Base-by-base conservation (phyloP, 2,888 invertebrate species). In the Melitaea athalia region DNA sequence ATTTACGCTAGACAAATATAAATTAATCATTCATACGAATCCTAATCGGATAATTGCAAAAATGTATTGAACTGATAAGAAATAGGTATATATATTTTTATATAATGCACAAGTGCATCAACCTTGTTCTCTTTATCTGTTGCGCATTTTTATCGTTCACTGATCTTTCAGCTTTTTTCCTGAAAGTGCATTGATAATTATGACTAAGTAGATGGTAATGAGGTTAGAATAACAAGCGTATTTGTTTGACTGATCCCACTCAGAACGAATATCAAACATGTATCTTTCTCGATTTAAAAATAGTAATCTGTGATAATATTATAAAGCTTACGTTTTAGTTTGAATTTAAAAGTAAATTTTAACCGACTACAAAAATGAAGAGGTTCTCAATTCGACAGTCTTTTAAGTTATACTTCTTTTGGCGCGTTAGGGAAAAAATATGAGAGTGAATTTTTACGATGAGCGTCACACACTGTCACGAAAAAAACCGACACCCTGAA, bases 121-220 rank as follows among this genome's bases (percentile, higher is more conserved):
- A 67, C 71, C 75, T 64, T 61, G 55, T 52, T 43, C 33, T 12
- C 11, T 63, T 75, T 78, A 81, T 81, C 81, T 71, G 78, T 73
- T 76, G 64, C 77, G 76, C 79, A 76, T 76, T 79, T 78, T 79
- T 81, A 81, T 81, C 81, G 81, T 78, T 60, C 81, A 74, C 68
- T 77, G 79, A 79, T 81, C 81, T 78, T 70, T 17, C 67, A 60
- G 67, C n/a, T 69, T 77, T 75, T 79, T 81, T 78, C 77, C 76
- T 75, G 77, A 75, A 75, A 76, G 67, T 76, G 77, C 78, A 76
- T 75, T 77, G 79, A 79, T 79, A 78, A 55, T 52, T 64, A 64
- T 75, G 72, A 67, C 38, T 57, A 57, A 57, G 38, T 67, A 72
- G 72, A 74, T 59, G 24, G 67, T 69, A 69, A 65, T 65, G 59